These are phyloP conservation scores for Arrhopalites spinosus DNA, from an alignment of 2,888 invertebrate species.

Conservation along the genomic window DNA sequence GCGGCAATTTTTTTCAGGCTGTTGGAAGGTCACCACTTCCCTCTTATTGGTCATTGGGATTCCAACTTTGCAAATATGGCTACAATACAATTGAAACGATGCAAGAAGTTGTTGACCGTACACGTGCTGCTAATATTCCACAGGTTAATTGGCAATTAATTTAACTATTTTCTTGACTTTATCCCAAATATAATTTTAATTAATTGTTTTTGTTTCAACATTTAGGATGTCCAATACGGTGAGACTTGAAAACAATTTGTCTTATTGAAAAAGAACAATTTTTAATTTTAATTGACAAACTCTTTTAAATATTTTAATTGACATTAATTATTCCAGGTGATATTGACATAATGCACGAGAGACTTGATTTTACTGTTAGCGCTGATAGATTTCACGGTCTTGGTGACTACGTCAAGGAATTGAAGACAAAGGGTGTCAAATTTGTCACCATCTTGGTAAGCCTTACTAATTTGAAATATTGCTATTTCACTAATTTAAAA, in stretches of 20 bases:
- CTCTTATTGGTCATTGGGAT: conserved; percentile 86
- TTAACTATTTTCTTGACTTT: too few relatives aligned
- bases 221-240: conserved; percentile 15
- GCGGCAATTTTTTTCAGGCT: conserved; percentile 51
- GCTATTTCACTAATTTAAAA: too few relatives aligned
- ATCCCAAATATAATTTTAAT: neutral
- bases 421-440: conserved; percentile 65
- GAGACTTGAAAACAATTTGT: neutral
- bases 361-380: conserved; percentile 79
- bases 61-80: conserved; percentile 76
- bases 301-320: neutral
- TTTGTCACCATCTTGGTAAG: conserved; percentile 51
- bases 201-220: too few relatives aligned
- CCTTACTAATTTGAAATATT: too few relatives aligned
- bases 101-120: conserved; percentile 69
- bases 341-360: conserved; percentile 75
- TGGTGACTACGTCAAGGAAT: conserved; percentile 69
- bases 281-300: neutral
- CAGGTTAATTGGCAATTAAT: conserved; percentile 72
- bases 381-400: conserved; percentile 67
- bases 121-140: conserved; percentile 73
- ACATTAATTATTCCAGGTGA: neutral
- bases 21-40: conserved; percentile 80
- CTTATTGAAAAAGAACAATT: neutral
- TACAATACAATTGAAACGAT: conserved; percentile 71